phyloP scores from a whole-genome alignment of 2,797 vertebrate genomes.

The Corythornis leucogaster region DNA sequence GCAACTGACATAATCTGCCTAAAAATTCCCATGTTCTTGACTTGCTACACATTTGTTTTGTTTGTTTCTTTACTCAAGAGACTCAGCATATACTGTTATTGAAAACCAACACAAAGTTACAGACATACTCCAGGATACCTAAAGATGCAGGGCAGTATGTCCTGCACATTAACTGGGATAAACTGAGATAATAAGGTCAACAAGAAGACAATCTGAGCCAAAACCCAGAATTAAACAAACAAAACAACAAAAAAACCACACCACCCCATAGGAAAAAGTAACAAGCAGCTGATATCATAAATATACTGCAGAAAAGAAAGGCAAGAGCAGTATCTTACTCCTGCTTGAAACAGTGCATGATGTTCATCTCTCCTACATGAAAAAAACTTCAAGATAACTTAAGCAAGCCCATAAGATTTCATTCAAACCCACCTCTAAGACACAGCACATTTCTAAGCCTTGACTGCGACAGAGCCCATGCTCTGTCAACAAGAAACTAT shows the following conservation, averaged over 20 bases:
- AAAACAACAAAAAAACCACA: not conserved
- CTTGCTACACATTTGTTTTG: not conserved
- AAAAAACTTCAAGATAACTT: not conserved
- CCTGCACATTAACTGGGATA: not conserved
- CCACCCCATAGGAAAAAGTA: not conserved
- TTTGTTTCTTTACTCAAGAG: not conserved
- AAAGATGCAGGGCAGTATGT: not conserved
- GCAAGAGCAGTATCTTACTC: not conserved
- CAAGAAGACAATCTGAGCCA: not conserved
- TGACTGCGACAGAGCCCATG: fast-evolving
- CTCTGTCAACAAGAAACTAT: not conserved
- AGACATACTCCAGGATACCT: not conserved
- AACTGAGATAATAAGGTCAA: not conserved
- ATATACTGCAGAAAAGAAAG: not conserved
- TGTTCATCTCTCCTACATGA: not conserved
- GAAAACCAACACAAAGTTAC: not conserved
- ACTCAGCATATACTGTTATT: not conserved
- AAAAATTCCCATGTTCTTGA: not conserved
- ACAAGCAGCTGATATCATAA: not conserved
- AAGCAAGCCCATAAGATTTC: not conserved
- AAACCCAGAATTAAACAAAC: not conserved
- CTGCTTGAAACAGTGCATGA: not conserved
- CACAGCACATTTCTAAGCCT: not conserved
- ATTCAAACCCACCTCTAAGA: not conserved
- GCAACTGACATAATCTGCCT: not conserved